Base-by-base conservation (phyloP, 2,888 invertebrate species). In the Nephrocerus scutellatus region DNA sequence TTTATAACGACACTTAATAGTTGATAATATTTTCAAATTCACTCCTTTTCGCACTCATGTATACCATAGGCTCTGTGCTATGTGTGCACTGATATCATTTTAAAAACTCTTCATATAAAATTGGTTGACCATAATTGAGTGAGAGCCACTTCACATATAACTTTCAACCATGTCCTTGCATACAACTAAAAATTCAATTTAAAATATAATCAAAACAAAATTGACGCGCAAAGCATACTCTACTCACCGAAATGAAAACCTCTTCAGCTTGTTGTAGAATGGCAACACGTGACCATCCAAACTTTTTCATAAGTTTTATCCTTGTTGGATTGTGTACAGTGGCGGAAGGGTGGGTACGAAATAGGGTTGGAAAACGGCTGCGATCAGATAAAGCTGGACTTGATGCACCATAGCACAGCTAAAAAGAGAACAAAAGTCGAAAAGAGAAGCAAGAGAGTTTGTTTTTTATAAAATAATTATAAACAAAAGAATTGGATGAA, bases 231-330 rank as follows among this genome's bases (percentile, higher is more conserved):
- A n/a, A n/a, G n/a, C n/a, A n/a, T n/a, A n/a, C n/a, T 42, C 10
- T 39, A 59, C 79, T 75, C 66, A 90, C 89, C 69, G 89, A 86
- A 68, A 88, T 86, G 70, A 92, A 93, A 33, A 97, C 93, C 75
- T 99, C 98, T 68, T 98, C 96, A 6, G 96, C 95, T 67, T 98
- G 95, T 64, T 97, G 96, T 48, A 98, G 71, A 57, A 98, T 97
- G 40, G 97, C 96, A 47, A 98, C 91, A 43, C 91, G 78, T 12
- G 88, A 91, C 98, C 98, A 99, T 26, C 88, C 88, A 66, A 93
- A 98, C 67, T 90, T 91, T 70, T 96, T 84, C 80, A 98, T 90
- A 38, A 98, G 76, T 63, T 89, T 91, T 52, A 98, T 90, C 56
- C 98, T 75, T 10, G 95, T 95, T 1, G 97, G 97, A 71, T 97